Conservation (phyloP, 2,888 invertebrate genomes). For the Chelonus formosanus region DNA sequence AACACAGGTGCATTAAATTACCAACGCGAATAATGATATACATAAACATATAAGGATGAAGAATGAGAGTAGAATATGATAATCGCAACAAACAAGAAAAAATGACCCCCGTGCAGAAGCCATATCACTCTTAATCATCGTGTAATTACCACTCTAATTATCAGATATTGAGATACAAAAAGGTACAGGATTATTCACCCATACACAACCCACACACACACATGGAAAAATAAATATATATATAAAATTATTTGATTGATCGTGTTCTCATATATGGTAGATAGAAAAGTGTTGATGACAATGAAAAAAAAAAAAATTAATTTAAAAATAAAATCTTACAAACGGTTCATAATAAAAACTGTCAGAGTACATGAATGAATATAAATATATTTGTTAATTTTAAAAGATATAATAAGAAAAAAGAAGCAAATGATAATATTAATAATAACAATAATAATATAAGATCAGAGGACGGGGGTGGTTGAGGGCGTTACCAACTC, state of each 20-base stretch:
- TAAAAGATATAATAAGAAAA: too few species aligned
- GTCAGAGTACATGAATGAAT: too few species aligned
- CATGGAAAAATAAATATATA: too few species aligned
- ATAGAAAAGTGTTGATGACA: too few species aligned
- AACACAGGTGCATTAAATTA: constrained; percentile 21
- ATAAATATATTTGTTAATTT: too few species aligned
- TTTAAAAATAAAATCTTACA: too few species aligned
- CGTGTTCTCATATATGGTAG: too few species aligned
- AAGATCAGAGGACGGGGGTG: constrained; percentile 38
- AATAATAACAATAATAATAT: too few species aligned
- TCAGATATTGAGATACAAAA: constrained; percentile 59
- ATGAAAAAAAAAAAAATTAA: too few species aligned
- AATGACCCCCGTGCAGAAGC: constrained; percentile 61
- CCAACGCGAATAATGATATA: constrained; percentile 1
- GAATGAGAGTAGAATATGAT: constrained; percentile 21
- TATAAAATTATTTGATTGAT: too few species aligned
- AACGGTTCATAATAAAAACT: too few species aligned
- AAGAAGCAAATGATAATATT: too few species aligned
- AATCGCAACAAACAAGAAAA: constrained; percentile 26
- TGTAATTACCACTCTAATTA: constrained; percentile 64
- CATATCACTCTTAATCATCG: constrained; percentile 63
- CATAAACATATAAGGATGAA: constrained; percentile 14
- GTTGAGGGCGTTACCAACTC: constrained; percentile 60
- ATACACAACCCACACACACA: background rate
- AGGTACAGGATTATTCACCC: constrained; percentile 35